phyloP scores from a whole-genome alignment of 2,113 vertebrate genomes.

The Holacanthus passer region DNA sequence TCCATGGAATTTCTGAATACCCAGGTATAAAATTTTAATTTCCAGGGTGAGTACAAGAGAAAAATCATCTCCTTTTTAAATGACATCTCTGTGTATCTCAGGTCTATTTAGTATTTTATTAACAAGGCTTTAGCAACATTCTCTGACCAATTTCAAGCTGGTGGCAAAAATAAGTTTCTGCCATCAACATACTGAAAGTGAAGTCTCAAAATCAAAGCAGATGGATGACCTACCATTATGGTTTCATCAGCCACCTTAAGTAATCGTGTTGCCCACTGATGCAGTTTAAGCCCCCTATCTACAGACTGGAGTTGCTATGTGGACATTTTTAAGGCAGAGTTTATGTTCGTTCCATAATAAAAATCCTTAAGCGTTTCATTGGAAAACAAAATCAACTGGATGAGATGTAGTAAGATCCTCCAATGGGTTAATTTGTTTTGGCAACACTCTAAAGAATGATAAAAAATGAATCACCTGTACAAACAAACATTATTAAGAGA shows the following conservation, averaged over 20 bases:
- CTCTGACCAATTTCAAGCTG: neutral
- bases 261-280: neutral
- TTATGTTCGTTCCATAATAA: neutral
- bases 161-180: neutral
- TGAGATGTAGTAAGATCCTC: neutral
- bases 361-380: neutral
- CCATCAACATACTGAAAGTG: neutral
- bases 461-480: neutral
- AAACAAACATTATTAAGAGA: neutral
- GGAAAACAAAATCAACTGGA: no score
- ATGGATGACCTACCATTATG: neutral
- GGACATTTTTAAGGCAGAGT: neutral
- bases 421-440: neutral
- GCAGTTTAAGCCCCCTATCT: neutral
- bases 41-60: neutral
- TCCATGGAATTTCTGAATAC: neutral
- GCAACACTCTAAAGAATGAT: neutral
- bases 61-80: neutral
- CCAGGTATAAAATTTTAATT: neutral
- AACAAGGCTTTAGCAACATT: neutral
- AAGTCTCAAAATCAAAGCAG: neutral
- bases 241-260: neutral
- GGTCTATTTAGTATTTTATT: no score
- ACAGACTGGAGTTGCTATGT: neutral
- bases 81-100: no score